Percentiles rank a stretch among this genome's conserved stretches.
Conservation (phyloP, 2,113 vertebrate genomes). For the Psephotus haematonotus region DNA sequence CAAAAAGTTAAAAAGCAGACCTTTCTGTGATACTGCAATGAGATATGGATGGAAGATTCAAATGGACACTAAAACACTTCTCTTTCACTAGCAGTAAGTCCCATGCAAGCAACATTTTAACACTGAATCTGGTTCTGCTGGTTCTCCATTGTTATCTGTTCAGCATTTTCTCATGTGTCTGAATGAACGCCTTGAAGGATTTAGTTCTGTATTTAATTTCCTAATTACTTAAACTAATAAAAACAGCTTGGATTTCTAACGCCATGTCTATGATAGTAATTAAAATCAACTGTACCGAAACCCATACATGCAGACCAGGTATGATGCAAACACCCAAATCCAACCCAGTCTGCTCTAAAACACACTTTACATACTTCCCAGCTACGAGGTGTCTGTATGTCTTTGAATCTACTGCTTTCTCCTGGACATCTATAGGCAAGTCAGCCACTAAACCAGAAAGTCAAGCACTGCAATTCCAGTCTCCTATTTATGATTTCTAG, state of each 20-base stretch:
- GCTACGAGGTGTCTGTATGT: neutral
- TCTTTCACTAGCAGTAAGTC: neutral
- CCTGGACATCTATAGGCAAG: neutral
- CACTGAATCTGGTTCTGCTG: neutral
- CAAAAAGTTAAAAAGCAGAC: neutral
- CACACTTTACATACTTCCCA: neutral
- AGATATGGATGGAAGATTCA: neutral
- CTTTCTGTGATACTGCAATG: neutral
- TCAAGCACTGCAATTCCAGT: neutral
- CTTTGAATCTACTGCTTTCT: neutral
- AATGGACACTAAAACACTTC: neutral
- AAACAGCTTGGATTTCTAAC: neutral
- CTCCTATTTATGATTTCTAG: neutral
- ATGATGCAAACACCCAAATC: neutral
- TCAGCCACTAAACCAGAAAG: neutral
- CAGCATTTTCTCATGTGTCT: neutral
- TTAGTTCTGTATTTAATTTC: slow-evolving; percentile 3
- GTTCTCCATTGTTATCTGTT: neutral
- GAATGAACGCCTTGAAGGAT: neutral
- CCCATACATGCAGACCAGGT: neutral
- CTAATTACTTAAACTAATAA: neutral
- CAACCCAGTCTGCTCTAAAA: neutral
- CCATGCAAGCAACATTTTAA: neutral
- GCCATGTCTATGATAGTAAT: neutral
- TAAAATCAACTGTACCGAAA: neutral